Evolutionary conservation across 2,797 vertebrate genomes (phyloP).

Genomic region (Siniperca scherzeri): DNA sequence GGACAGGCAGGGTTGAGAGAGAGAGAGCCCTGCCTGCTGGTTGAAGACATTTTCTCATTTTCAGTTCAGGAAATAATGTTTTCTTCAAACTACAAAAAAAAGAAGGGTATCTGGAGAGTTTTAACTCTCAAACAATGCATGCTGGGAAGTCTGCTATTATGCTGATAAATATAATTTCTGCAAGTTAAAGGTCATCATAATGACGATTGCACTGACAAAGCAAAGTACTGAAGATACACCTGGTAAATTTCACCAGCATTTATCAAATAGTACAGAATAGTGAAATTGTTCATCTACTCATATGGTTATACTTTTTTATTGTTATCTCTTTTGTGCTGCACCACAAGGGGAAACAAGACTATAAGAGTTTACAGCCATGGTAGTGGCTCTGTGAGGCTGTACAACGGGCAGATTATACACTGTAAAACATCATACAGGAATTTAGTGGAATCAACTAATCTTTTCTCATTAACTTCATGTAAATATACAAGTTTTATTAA

Average conservation of each 20-base stretch:
- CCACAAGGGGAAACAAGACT: background rate
- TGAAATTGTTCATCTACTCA: background rate
- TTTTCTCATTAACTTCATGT: background rate
- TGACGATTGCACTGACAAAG: background rate
- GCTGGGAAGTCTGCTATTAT: too few relatives aligned
- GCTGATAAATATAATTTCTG: constrained; percentile 5
- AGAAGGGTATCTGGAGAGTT: too few relatives aligned
- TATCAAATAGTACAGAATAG: background rate
- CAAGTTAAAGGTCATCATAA: constrained; percentile 28
- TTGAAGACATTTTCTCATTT: constrained; percentile 27
- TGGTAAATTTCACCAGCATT: background rate
- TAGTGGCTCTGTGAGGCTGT: background rate
- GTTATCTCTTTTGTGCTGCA: background rate
- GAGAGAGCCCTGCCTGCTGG: constrained; percentile 4
- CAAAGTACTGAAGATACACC: background rate
- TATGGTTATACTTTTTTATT: background rate
- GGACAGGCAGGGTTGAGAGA: background rate
- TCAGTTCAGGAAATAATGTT: constrained; percentile 14
- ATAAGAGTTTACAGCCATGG: background rate
- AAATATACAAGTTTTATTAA: background rate
- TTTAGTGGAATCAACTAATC: background rate
- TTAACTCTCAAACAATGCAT: too few relatives aligned
- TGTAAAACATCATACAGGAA: background rate
- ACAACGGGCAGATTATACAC: too few relatives aligned
- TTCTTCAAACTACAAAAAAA: too few relatives aligned